A percentile compares a stretch with the other conserved stretches of the same genome.
Evolutionary conservation across 2,888 invertebrate genomes (phyloP).

Genomic region (Tolmerus cingulatus): DNA sequence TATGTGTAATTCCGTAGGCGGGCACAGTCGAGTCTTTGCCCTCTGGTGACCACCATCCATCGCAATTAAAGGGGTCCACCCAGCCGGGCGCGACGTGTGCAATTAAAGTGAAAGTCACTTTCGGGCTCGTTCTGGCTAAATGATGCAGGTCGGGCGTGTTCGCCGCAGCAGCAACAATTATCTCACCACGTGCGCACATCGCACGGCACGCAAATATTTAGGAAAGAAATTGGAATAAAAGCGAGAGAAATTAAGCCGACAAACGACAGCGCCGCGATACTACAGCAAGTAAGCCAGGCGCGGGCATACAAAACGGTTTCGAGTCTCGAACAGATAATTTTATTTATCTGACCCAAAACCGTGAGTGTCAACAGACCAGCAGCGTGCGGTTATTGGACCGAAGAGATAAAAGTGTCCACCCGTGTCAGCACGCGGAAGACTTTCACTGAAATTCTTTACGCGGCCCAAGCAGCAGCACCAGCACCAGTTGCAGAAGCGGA

Average conservation of each 20-base stretch:
- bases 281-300: background rate
- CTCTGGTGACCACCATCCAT: constrained; percentile 10
- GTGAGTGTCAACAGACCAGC: constrained; percentile 16
- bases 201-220: constrained; percentile 12
- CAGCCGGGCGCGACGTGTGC: background rate
- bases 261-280: background rate
- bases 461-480: background rate
- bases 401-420: background rate
- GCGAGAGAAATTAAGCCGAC: background rate
- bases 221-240: background rate
- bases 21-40: background rate
- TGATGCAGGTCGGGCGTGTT: background rate
- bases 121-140: constrained; percentile 31
- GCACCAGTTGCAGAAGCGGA: background rate
- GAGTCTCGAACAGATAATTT: constrained; percentile 3
- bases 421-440: background rate
- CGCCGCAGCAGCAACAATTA: background rate
- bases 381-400: constrained; percentile 1
- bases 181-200: constrained; percentile 2
- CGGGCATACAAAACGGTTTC: background rate
- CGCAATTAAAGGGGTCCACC: constrained; percentile 18
- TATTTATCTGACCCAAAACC: constrained; percentile 29
- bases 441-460: constrained; percentile 20
- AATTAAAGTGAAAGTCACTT: constrained; percentile 45
- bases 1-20: background rate